A percentile compares a stretch with the other conserved stretches of the same genome.
Evolutionary conservation across 2,888 invertebrate genomes (phyloP).

Genomic region (Drosophila subquinaria): DNA sequence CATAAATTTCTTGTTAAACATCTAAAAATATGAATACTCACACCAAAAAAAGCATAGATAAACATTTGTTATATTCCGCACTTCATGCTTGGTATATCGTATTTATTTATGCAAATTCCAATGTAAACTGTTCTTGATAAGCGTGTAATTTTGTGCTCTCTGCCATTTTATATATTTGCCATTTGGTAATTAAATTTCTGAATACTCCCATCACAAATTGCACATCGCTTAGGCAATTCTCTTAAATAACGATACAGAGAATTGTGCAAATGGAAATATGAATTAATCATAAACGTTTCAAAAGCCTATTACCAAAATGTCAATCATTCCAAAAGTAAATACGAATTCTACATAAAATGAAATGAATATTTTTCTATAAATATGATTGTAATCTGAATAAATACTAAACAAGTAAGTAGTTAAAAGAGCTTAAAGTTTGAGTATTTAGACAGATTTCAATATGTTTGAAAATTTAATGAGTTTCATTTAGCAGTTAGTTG

Average conservation of each 20-base stretch:
- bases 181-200: slow-evolving; percentile 20
- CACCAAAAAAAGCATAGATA: slow-evolving; percentile 25
- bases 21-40: slow-evolving; percentile 27
- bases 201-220: neutral
- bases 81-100: neutral
- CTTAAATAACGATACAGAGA: slow-evolving; percentile 4
- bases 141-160: slow-evolving; percentile 29
- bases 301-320: slow-evolving; percentile 1
- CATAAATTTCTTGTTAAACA: slow-evolving; percentile 27
- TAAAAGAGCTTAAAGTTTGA: neutral
- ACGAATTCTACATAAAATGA: neutral
- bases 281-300: slow-evolving; percentile 5
- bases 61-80: slow-evolving; percentile 45
- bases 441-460: neutral
- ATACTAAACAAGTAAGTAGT: neutral
- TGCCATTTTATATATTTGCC: slow-evolving; percentile 16
- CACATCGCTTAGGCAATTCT: slow-evolving; percentile 3
- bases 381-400: neutral
- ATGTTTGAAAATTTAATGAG: neutral
- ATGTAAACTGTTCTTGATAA: slow-evolving; percentile 35
- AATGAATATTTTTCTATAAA: neutral
- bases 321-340: neutral
- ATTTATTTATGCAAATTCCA: slow-evolving; percentile 62
- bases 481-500: neutral
- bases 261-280: slow-evolving; percentile 5